A percentile compares a stretch with the other conserved stretches of the same genome.
Evolutionary conservation across 1,140 invertebrate species (phyloP).

Genomic region (Dryas iulia): DNA sequence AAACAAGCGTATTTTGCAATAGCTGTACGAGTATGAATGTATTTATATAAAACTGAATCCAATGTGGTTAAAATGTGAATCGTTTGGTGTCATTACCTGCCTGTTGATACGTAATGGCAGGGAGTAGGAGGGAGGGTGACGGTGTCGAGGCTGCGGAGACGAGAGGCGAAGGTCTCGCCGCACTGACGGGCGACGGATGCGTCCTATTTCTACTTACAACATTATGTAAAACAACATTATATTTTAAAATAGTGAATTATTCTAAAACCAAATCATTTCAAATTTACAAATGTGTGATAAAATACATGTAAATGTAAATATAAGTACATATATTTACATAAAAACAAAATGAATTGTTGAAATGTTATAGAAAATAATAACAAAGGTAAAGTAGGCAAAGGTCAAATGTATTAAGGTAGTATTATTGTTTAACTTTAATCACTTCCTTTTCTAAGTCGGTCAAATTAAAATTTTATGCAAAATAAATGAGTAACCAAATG

Average conservation of each 20-base stretch:
- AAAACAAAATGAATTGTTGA: not conserved
- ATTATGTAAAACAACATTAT: too few relatives aligned
- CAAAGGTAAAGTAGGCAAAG: not conserved
- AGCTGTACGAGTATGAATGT: too few relatives aligned
- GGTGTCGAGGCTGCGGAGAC: conserved; percentile 5
- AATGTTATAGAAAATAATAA: not conserved
- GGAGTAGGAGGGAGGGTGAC: not conserved
- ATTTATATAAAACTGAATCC: too few relatives aligned
- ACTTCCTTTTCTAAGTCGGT: not conserved
- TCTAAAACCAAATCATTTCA: too few relatives aligned
- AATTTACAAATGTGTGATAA: too few relatives aligned
- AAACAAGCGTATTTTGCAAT: not conserved
- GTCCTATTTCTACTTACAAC: not conserved
- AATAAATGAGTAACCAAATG: not conserved
- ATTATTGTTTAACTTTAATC: not conserved
- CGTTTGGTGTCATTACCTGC: not conserved
- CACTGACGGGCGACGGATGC: not conserved
- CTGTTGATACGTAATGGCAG: not conserved
- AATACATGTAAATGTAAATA: too few relatives aligned
- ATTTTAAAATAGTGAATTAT: too few relatives aligned
- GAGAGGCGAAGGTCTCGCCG: conserved; percentile 2
- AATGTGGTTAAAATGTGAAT: not conserved
- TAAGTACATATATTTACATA: too few relatives aligned
- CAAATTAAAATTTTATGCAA: not conserved
- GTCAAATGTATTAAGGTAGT: not conserved